These are phyloP conservation scores for Desmodus rotundus DNA, from an alignment of 2,113 vertebrate species.

Conservation along the genomic window DNA sequence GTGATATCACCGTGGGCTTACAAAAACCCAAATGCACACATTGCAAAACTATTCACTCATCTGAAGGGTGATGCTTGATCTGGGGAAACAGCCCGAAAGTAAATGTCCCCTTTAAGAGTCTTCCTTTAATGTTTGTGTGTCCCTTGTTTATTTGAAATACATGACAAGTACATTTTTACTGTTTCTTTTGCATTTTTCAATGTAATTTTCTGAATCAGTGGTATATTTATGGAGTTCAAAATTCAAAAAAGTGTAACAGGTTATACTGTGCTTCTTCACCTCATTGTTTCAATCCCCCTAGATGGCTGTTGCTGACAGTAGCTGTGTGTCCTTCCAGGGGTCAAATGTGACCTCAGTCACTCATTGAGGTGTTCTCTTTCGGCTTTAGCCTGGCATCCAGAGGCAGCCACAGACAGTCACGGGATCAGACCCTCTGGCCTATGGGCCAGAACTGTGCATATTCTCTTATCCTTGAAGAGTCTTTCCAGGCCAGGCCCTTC, in stretches of 20 bases:
- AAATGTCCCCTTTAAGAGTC: not conserved
- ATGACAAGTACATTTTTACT: not conserved
- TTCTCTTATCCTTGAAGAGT: not conserved
- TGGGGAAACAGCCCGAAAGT: not conserved
- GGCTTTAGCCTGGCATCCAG: not conserved
- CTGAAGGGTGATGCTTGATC: not conserved
- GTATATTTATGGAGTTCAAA: not conserved
- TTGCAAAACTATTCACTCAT: not conserved
- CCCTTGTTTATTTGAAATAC: not conserved
- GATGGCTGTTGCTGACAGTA: not conserved
- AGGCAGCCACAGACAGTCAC: rapidly evolving
- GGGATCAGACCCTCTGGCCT: not conserved
- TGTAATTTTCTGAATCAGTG: not conserved
- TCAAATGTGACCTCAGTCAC: not conserved
- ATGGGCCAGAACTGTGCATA: not conserved
- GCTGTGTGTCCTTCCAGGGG: not conserved
- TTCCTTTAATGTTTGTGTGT: not conserved
- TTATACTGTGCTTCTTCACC: not conserved
- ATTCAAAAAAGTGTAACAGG: not conserved
- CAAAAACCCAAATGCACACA: not conserved
- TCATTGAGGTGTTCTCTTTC: not conserved
- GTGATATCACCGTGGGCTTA: not conserved
- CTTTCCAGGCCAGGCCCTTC: not conserved
- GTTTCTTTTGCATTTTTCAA: not conserved
- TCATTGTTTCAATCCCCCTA: not conserved